phyloP scores from a whole-genome alignment of 2,888 invertebrate species.

The Brachypterus glaber region DNA sequence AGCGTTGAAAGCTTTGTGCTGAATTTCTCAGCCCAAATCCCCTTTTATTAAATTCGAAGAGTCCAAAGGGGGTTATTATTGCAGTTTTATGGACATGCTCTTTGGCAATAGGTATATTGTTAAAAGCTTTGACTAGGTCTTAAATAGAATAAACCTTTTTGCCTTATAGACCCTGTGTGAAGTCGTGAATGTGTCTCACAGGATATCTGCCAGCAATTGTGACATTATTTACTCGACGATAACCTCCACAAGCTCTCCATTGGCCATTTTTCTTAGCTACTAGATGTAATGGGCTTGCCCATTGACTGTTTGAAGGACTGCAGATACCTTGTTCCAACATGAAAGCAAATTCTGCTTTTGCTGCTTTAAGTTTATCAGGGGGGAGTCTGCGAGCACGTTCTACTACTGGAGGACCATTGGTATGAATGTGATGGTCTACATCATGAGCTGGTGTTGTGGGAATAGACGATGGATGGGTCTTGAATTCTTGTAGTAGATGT shows the following conservation, averaged over 20 bases:
- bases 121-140: slow-evolving; percentile 31
- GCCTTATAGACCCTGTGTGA: slow-evolving; percentile 24
- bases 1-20: slow-evolving; percentile 35
- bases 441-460: slow-evolving; percentile 13
- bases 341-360: slow-evolving; percentile 26
- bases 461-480: slow-evolving; percentile 10
- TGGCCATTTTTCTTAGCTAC: slow-evolving; percentile 25
- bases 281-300: slow-evolving; percentile 31
- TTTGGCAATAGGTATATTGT: slow-evolving; percentile 29
- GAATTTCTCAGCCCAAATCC: slow-evolving; percentile 36
- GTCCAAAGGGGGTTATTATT: slow-evolving; percentile 20
- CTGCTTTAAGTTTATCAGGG: slow-evolving; percentile 26
- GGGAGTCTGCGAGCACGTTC: slow-evolving; percentile 28
- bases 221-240: slow-evolving; percentile 25
- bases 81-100: slow-evolving; percentile 23
- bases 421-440: slow-evolving; percentile 23
- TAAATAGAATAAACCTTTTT: slow-evolving; percentile 26
- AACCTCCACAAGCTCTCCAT: slow-evolving; percentile 33
- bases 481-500: no score
- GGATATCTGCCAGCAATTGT: slow-evolving; percentile 29
- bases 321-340: slow-evolving; percentile 26
- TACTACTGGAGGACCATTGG: slow-evolving; percentile 23
- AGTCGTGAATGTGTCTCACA: slow-evolving; percentile 29
- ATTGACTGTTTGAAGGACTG: slow-evolving; percentile 23
- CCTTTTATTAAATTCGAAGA: slow-evolving; percentile 28